Percentiles rank a stretch among this genome's conserved stretches.
Conservation (phyloP, 2,797 vertebrate genomes). For the Lithobates sylvaticus region DNA sequence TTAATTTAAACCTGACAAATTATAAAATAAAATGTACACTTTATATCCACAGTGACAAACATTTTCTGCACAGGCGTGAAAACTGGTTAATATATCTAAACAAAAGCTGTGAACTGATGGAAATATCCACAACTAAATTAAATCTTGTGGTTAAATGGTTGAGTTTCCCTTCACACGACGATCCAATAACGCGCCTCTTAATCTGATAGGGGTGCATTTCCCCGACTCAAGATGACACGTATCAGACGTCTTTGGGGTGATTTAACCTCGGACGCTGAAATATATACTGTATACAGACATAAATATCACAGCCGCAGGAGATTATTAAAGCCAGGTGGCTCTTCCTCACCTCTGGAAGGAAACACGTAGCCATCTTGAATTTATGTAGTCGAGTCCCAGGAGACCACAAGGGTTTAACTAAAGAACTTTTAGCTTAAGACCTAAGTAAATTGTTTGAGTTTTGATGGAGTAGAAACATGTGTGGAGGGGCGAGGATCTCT, state of each 20-base stretch:
- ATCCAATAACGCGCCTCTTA: too few relatives aligned
- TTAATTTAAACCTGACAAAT: too few relatives aligned
- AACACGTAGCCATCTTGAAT: not conserved
- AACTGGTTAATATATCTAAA: too few relatives aligned
- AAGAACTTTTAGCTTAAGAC: slow-evolving; percentile 6
- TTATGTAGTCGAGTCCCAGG: not conserved
- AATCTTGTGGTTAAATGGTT: too few relatives aligned
- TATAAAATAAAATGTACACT: too few relatives aligned
- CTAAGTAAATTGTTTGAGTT: slow-evolving; percentile 7
- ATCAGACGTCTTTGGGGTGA: not conserved
- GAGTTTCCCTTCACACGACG: too few relatives aligned
- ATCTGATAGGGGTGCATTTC: too few relatives aligned
- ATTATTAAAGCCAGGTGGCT: slow-evolving; percentile 21
- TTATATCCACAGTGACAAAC: too few relatives aligned
- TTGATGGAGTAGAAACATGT: slow-evolving; percentile 31
- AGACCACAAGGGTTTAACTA: not conserved
- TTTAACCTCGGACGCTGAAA: not conserved
- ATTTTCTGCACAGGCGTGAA: too few relatives aligned
- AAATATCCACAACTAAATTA: too few relatives aligned
- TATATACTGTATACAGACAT: too few relatives aligned
- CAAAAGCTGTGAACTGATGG: too few relatives aligned
- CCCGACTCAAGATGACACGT: not conserved
- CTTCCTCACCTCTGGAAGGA: not conserved
- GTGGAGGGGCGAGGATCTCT: not conserved
- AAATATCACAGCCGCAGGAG: not conserved